Conservation (phyloP, 2,113 vertebrate genomes). For the Tragelaphus strepsiceros region DNA sequence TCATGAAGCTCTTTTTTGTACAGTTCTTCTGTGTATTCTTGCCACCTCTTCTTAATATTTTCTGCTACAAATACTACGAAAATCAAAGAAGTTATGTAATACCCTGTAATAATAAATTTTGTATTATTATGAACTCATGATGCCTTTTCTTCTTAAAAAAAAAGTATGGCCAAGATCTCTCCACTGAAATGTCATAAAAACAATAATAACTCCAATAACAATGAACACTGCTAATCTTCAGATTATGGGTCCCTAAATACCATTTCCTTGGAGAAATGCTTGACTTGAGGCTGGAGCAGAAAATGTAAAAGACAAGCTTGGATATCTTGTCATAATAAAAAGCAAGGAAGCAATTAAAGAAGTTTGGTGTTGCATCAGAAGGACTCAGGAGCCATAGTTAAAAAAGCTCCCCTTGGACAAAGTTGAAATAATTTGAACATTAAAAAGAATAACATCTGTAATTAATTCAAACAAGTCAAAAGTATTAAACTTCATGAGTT, state of each 20-base stretch:
- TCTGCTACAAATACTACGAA: background rate
- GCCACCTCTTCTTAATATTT: no score
- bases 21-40: no score
- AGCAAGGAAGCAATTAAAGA: background rate
- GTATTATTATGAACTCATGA: background rate
- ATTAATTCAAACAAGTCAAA: slow-evolving; percentile 1
- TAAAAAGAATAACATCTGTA: background rate
- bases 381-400: background rate
- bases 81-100: background rate
- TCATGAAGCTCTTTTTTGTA: no score
- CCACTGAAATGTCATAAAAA: background rate
- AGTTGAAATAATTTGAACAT: background rate
- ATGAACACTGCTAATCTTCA: background rate
- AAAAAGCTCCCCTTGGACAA: background rate
- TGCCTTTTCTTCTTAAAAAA: background rate
- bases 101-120: background rate
- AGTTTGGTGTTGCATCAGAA: background rate
- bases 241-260: background rate
- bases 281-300: background rate
- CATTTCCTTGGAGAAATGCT: background rate
- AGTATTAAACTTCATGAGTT: background rate
- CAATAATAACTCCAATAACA: background rate
- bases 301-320: background rate
- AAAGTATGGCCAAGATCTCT: background rate
- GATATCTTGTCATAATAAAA: background rate